phyloP scores from a whole-genome alignment of 92 coral and sea anemone species.

The Phymanthus crucifer region DNA sequence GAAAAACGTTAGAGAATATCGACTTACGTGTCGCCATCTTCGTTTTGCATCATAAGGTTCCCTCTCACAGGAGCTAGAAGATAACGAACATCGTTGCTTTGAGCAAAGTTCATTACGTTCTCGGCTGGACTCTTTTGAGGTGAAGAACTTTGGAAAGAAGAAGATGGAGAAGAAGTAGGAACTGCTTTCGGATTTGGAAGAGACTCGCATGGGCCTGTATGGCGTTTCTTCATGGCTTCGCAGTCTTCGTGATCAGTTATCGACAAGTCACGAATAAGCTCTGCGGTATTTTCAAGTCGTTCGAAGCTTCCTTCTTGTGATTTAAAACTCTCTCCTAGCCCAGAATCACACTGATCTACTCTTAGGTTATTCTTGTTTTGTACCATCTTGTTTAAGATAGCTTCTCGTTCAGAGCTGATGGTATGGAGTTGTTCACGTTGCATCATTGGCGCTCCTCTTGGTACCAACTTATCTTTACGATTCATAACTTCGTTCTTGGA shows the following conservation, averaged over 20 bases:
- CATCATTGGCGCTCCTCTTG: constrained; percentile 59
- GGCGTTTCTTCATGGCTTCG: constrained; percentile 22
- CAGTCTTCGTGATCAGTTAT: not conserved
- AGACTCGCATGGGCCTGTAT: constrained; percentile 14
- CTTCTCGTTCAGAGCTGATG: not conserved
- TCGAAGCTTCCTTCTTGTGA: constrained; percentile 39
- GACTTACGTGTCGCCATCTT: constrained; percentile 98
- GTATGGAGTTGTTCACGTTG: constrained; percentile 5
- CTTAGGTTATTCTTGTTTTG: not conserved
- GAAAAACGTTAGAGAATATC: constrained; percentile 6
- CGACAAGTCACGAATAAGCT: not conserved
- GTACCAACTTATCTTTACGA: constrained; percentile 19
- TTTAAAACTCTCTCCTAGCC: constrained; percentile 64
- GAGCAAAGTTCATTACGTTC: constrained; percentile 68
- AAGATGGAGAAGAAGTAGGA: not conserved
- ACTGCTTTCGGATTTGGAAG: too few relatives aligned
- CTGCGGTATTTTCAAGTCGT: constrained; percentile 10
- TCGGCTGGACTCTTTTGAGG: constrained; percentile 23
- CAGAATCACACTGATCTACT: constrained; percentile 69
- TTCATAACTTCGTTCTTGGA: not conserved
- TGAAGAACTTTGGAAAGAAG: constrained; percentile 5
- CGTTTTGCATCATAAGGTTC: constrained; percentile 61
- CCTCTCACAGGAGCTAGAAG: constrained; percentile 73
- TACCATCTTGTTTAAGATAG: not conserved
- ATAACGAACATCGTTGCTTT: constrained; percentile 68